Base-by-base conservation (phyloP, 1,140 invertebrate genomes). In the Drosophila kanapiae region DNA sequence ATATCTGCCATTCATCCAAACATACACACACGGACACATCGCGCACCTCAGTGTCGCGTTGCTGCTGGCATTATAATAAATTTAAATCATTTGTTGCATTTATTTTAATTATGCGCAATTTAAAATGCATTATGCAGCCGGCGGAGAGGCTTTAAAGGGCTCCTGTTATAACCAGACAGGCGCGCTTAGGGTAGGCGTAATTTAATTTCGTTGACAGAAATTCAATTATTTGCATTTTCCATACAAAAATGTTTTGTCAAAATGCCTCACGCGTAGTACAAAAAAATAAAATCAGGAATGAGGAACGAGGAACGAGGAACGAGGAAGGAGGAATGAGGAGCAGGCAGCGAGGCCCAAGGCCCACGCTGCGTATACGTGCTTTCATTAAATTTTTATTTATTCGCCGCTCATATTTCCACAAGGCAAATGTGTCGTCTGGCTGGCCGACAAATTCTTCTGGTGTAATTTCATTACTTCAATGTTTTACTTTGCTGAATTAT, bases 61-160 rank as follows among this genome's bases (percentile, higher is more conserved):
- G 64, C 77, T 74, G 68, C 80, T 74, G 71, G 70, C 77, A 84
- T 84, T 87, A 90, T 87, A 87, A 90, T 87, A 87, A 90, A 87
- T 87, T 90, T 87, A 87, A 87, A 87, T 87, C 84, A 87, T 87
- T 90, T 87, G 84, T 90, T 90, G 84, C 84, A 88, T 87, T 87
- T 87, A 87, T 87, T 87, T 87, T 84, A 87, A 87, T 87, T 90
- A 87, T 87, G 72, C 74, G 68, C 80, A 75, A 59, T 87, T 87
- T 87, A 87, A 87, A 90, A 84, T 90, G 85, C 84, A 84, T 90
- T 86, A 87, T 67, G 65, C 53, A 56, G 45, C 43, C 9, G 5
- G 31, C 1, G 37, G 48, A 35, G 40, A 49, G 53, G 35, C 74
- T 77, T 78, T 86, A 69, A 84, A 54, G 59, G 27, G 9, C 29